phyloP scores from a whole-genome alignment of 2,113 vertebrate species.

The Vulpes vulpes region DNA sequence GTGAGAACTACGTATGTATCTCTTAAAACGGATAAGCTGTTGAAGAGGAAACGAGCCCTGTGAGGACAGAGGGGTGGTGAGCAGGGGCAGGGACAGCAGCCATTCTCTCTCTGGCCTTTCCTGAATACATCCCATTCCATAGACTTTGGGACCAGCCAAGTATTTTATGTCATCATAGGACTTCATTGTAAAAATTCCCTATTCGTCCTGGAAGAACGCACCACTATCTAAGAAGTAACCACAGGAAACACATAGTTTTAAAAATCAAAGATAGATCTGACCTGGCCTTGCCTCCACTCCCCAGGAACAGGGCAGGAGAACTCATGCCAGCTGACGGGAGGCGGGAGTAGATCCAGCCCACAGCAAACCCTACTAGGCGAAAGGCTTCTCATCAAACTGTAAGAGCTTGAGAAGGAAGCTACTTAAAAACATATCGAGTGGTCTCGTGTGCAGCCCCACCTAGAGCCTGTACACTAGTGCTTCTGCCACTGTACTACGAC shows the following conservation, averaged over 20 bases:
- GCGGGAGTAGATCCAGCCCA: neutral
- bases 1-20: rapidly evolving
- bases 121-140: rapidly evolving
- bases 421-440: too few species aligned
- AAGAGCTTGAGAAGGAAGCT: neutral
- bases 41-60: rapidly evolving
- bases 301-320: neutral
- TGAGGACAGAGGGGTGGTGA: neutral
- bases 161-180: neutral
- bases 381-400: neutral
- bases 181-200: neutral
- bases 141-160: too few species aligned
- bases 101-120: neutral
- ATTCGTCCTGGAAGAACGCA: rapidly evolving
- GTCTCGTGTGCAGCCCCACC: neutral
- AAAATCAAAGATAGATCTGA: neutral
- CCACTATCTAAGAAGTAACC: rapidly evolving
- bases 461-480: rapidly evolving
- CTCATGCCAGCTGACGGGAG: neutral
- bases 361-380: rapidly evolving
- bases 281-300: neutral
- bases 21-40: neutral
- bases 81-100: neutral
- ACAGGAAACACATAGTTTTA: neutral
- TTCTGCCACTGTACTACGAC: neutral